Base-by-base conservation (phyloP, 2,888 invertebrate species). In the Belgica antarctica region DNA sequence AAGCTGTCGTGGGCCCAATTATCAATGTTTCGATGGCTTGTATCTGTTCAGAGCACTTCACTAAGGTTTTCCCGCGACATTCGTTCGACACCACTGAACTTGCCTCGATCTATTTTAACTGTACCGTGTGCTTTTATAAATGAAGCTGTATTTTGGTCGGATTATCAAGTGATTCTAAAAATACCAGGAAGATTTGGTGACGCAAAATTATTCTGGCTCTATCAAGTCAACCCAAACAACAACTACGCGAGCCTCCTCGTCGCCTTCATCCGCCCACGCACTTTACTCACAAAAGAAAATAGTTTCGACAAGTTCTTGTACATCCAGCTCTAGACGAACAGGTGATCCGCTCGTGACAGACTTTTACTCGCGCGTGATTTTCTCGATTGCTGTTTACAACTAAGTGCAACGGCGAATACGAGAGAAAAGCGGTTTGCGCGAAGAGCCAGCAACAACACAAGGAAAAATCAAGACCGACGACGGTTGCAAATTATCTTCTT, bases 321-420 rank as follows among this genome's bases (percentile, higher is more conserved):
- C 65, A 66, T 66, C 47, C 65, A 66, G 47, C 25, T 27, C 52
- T 22, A 52, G 19, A 52, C 5, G 22, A 52, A 52, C 52, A 52
- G 15, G 7, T 46, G 46, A 46, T n/a, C 15, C 15, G 46, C n/a
- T n/a, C n/a, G n/a, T n/a, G 12, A 31, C 34, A 31, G 34, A 8
- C 12, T 31, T 31, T 8, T 8, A 31, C 34, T 5, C 34, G 34
- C 34, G 34, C 52, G 52, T 8, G 52, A 52, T n/a, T n/a, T n/a
- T n/a, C n/a, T n/a, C n/a, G n/a, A n/a, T n/a, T n/a, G n/a, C n/a
- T n/a, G n/a, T n/a, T n/a, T n/a, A n/a, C n/a, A n/a, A n/a, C n/a
- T n/a, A n/a, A 52, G 4, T 17, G 52, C 52, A 22, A 52, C 52
- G 17, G 52, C 7, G 52, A 52, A 52, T 46, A 15, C 15, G 8